Evolutionary conservation across 2,888 invertebrate genomes (phyloP).

Genomic region (Ecliptopera silaceata): DNA sequence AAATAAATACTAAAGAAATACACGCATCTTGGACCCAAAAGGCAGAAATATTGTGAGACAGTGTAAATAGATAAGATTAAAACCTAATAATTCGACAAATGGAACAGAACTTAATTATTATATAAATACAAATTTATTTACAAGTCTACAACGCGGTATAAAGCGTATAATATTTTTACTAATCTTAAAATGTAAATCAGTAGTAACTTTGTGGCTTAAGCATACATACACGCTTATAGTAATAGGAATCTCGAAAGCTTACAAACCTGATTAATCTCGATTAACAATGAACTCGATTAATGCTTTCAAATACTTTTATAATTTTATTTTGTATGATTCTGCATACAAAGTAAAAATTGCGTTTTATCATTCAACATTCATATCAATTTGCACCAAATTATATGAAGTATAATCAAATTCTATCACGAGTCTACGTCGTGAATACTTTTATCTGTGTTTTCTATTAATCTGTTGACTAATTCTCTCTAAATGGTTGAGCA

Average conservation of each 20-base stretch:
- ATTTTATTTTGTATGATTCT: neutral
- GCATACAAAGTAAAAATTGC: neutral
- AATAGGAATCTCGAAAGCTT: constrained; percentile 63
- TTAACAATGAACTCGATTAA: too few species aligned
- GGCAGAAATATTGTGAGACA: neutral
- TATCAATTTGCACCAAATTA: neutral
- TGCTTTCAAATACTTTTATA: constrained; percentile 9
- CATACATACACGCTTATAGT: constrained; percentile 49
- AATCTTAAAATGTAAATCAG: constrained; percentile 44
- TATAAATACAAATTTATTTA: constrained; percentile 22
- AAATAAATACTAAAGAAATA: neutral
- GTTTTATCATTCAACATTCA: neutral
- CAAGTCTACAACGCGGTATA: constrained; percentile 26
- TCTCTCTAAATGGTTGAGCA: constrained; percentile 78
- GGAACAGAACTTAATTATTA: constrained; percentile 11
- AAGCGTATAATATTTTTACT: constrained; percentile 29
- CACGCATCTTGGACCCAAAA: constrained; percentile 10
- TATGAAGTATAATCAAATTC: neutral
- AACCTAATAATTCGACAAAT: constrained; percentile 1
- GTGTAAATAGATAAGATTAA: neutral
- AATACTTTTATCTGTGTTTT: neutral
- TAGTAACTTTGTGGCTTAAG: constrained; percentile 56
- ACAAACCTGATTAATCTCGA: constrained; percentile 34
- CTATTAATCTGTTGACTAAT: constrained; percentile 43
- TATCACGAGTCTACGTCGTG: neutral